Percentiles rank a stretch among this genome's conserved stretches.
Evolutionary conservation across 2,113 vertebrate species (phyloP).

Genomic region (Oryzias celebensis): DNA sequence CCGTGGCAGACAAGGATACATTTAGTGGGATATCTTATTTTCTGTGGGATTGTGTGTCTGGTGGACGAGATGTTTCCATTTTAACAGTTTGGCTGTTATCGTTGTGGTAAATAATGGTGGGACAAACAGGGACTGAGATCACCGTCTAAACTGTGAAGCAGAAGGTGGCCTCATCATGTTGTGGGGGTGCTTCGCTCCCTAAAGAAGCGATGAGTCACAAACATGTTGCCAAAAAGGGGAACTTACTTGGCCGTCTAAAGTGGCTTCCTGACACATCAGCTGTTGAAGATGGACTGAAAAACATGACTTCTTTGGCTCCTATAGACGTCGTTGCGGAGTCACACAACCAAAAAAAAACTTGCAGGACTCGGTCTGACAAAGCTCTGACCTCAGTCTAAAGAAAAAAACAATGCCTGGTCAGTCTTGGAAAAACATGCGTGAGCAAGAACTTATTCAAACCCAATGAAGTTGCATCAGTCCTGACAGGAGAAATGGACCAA

Average conservation of each 20-base stretch:
- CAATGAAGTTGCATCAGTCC: background rate
- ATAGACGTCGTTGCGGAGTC: background rate
- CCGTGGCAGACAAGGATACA: background rate
- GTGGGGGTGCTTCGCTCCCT: background rate
- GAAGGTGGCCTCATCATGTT: background rate
- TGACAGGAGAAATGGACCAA: constrained; percentile 7
- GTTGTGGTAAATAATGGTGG: background rate
- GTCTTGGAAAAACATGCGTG: background rate
- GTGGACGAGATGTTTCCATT: too few relatives aligned
- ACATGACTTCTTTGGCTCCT: background rate
- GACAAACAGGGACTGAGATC: background rate
- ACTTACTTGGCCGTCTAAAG: background rate
- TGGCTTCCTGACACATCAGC: background rate
- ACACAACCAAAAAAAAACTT: background rate
- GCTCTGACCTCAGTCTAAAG: constrained; percentile 3
- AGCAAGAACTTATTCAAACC: background rate
- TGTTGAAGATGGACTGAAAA: background rate
- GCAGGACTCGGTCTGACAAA: background rate
- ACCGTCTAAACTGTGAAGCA: background rate
- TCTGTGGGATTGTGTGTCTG: background rate
- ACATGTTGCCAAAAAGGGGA: background rate
- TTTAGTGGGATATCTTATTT: background rate
- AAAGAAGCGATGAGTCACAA: background rate
- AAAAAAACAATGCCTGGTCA: background rate
- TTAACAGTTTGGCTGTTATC: background rate